Evolutionary conservation across 2,797 vertebrate species (phyloP), one percentile per base, ranked within the genome.

Genomic region (Chanos chanos): DNA sequence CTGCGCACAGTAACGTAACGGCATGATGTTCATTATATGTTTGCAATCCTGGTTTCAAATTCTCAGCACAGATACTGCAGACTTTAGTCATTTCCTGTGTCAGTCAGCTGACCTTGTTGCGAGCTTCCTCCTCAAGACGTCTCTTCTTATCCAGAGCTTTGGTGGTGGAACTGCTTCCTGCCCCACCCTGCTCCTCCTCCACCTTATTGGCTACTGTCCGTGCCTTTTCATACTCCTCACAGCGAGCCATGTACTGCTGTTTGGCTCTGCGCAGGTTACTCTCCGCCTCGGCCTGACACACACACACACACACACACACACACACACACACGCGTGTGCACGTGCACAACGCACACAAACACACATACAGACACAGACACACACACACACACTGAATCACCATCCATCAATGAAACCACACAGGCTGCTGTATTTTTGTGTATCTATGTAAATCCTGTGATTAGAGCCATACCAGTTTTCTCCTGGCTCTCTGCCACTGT

Each of bases 111-210:
- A 94, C 96, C 92, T 97, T 98, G 84, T 93, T 94, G 74, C 91
- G 93, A 61, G 95, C 89, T 47, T 98, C 97, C 67, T 99, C 97
- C 68, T 98, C 95, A 33, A 92, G 48, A 3, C 94, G 79, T 65
- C 94, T 89, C 86, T 95, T 94, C 84, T 94, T 97, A 78, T 98
- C 96, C 84, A 98, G 69, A 50, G 89, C 81, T 79, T 94, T 96
- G 18, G 89, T 88, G 13, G 89, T 88, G 0, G 84, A 56, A 1
- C 86, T 79, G 12, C 64, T 63, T 71, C 69, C 69, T 37, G 69
- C 40, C 34, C 70, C 70, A 9, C 83, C 80, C 1, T 83, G 59
- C 34, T 97, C 96, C 39, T 98, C 96, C 67, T 95, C 95, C 0
- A 93, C 95, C 33, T 89, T 91, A 68, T 77, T 90, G 0, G 90